These are phyloP conservation scores for Sciurus carolinensis DNA, from an alignment of 2,797 vertebrate genomes.

Conservation along the genomic window DNA sequence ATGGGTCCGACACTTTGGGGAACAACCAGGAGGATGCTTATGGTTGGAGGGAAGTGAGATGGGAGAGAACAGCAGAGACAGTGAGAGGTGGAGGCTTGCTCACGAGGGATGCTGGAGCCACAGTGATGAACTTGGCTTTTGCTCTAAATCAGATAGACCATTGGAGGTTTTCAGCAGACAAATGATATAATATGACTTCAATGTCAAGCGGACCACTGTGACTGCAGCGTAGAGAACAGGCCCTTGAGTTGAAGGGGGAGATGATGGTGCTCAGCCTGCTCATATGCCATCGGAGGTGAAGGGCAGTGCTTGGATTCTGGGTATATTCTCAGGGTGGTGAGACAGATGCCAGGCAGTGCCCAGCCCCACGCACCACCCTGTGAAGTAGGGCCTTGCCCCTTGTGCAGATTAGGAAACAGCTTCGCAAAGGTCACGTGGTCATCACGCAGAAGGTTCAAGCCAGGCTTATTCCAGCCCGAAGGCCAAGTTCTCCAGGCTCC, in stretches of 20 bases:
- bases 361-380: rapidly evolving
- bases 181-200: not conserved
- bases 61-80: not conserved
- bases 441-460: not conserved
- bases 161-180: not conserved
- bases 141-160: not conserved
- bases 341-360: rapidly evolving
- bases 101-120: not conserved
- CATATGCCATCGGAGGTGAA: not conserved
- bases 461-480: not conserved
- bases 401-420: not conserved
- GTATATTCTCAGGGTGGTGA: not conserved
- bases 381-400: not conserved
- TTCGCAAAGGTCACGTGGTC: not conserved
- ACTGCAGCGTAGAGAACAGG: not conserved
- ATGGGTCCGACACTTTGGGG: not conserved
- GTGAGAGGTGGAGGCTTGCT: not conserved
- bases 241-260: not conserved
- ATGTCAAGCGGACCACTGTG: not conserved
- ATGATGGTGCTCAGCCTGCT: not conserved
- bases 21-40: not conserved
- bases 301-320: not conserved
- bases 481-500: not conserved
- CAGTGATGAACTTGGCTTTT: not conserved
- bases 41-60: not conserved